Evolutionary conservation across 2,113 vertebrate genomes (phyloP).

Genomic region (Micromys minutus): DNA sequence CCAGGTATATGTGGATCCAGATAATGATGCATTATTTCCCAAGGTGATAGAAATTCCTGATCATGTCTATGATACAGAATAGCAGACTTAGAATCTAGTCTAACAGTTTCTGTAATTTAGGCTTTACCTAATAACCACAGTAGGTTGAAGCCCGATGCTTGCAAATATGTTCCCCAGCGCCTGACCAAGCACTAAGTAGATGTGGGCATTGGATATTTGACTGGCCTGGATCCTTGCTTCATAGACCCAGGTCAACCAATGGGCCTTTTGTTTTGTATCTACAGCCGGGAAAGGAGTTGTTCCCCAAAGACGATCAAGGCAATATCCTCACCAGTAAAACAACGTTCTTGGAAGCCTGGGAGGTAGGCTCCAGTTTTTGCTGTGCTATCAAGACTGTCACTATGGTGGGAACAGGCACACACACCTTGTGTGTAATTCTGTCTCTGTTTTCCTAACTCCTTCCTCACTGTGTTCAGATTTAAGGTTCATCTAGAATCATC

Average conservation of each 20-base stretch:
- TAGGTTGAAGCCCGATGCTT: not conserved
- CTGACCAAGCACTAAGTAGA: not conserved
- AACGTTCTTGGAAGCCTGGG: slow-evolving; percentile 91
- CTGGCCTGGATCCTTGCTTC: not conserved
- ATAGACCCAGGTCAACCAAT: not conserved
- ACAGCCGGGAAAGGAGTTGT: slow-evolving; percentile 86
- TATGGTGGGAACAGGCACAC: not conserved
- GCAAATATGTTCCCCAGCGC: not conserved
- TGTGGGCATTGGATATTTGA: not conserved
- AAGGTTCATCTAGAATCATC: not conserved
- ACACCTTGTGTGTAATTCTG: not conserved
- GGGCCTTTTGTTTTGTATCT: not conserved
- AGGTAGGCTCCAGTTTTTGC: slow-evolving; percentile 84
- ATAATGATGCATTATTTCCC: not conserved
- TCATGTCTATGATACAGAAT: not conserved
- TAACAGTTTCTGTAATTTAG: not conserved
- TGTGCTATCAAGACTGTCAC: too few relatives aligned
- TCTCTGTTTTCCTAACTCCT: not conserved
- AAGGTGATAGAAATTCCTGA: not conserved
- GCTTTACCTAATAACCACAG: not conserved
- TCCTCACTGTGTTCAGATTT: not conserved
- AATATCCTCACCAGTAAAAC: slow-evolving; percentile 82
- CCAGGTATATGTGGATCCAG: not conserved
- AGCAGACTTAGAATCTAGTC: not conserved
- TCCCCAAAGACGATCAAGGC: slow-evolving; percentile 87